A percentile compares a stretch with the other conserved stretches of the same genome.
These are phyloP conservation scores for Drosophila azteca DNA, from an alignment of 1,140 invertebrate genomes.

Conservation along the genomic window DNA sequence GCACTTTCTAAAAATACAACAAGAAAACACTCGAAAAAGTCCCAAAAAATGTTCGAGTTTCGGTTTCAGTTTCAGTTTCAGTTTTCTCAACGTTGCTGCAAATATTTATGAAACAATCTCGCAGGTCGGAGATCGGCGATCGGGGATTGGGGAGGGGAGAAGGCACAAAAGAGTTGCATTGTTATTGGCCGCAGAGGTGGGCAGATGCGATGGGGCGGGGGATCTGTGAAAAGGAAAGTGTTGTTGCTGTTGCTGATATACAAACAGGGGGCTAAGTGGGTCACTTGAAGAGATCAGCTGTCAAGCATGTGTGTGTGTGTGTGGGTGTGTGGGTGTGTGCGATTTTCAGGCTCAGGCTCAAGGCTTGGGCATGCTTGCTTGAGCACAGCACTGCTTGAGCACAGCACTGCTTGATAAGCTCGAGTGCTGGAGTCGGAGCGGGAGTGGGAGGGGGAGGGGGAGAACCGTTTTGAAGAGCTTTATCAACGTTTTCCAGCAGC, in stretches of 20 bases:
- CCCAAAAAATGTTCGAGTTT: slow-evolving; percentile 22
- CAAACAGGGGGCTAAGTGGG: slow-evolving; percentile 67
- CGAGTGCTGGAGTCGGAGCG: slow-evolving; percentile 6
- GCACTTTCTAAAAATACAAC: slow-evolving; percentile 75
- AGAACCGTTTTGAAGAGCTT: slow-evolving; percentile 24
- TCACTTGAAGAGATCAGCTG: slow-evolving; percentile 80
- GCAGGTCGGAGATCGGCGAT: not conserved
- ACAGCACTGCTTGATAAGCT: slow-evolving; percentile 15
- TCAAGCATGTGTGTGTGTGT: slow-evolving; percentile 35
- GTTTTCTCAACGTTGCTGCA: slow-evolving; percentile 34
- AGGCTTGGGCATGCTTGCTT: slow-evolving; percentile 49
- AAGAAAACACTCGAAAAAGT: slow-evolving; percentile 5
- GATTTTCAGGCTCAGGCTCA: slow-evolving; percentile 57
- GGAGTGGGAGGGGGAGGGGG: slow-evolving; percentile 12
- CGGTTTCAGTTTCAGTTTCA: slow-evolving; percentile 16
- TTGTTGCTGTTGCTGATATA: slow-evolving; percentile 54
- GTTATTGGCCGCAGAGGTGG: slow-evolving; percentile 33
- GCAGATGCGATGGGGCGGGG: too few relatives aligned
- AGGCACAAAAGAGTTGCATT: slow-evolving; percentile 65
- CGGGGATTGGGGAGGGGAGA: not conserved
- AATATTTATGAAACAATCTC: slow-evolving; percentile 78
- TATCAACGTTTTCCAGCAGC: slow-evolving; percentile 34
- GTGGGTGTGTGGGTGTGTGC: slow-evolving; percentile 20
- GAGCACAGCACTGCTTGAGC: not conserved
- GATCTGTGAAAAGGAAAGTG: slow-evolving; percentile 72